phyloP scores from a whole-genome alignment of 2,797 vertebrate species.

The Holocentrus rufus region DNA sequence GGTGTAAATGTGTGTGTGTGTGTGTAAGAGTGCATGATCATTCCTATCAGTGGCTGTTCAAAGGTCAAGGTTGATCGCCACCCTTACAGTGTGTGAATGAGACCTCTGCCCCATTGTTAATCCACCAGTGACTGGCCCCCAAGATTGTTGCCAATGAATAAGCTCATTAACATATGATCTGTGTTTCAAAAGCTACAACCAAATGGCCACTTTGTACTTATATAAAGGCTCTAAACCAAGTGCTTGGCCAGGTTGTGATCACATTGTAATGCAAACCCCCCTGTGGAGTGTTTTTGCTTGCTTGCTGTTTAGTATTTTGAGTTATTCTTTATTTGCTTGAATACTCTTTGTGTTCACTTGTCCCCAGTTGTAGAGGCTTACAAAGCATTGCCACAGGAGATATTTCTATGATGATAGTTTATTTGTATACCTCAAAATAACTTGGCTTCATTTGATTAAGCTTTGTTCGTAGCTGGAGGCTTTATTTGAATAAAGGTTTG shows the following conservation, averaged over 20 bases:
- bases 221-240: neutral
- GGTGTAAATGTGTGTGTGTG: slow-evolving; percentile 5
- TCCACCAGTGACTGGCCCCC: neutral
- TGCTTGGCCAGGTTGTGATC: slow-evolving; percentile 19
- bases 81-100: neutral
- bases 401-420: neutral
- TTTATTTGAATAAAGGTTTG: neutral
- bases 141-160: slow-evolving; percentile 15
- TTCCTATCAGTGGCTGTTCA: slow-evolving; percentile 28
- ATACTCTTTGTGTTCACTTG: slow-evolving; percentile 2
- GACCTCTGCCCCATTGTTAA: neutral
- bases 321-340: neutral
- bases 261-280: slow-evolving; percentile 47
- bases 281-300: slow-evolving; percentile 19
- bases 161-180: slow-evolving; percentile 39
- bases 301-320: slow-evolving; percentile 9
- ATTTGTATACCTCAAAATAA: neutral
- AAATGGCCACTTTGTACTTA: neutral
- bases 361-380: neutral
- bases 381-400: neutral
- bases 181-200: slow-evolving; percentile 3
- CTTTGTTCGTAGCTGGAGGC: neutral
- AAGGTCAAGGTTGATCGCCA: slow-evolving; percentile 23
- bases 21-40: neutral
- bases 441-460: neutral